These are phyloP conservation scores for Drosophila cognata DNA, from an alignment of 2,888 invertebrate species.

Conservation along the genomic window DNA sequence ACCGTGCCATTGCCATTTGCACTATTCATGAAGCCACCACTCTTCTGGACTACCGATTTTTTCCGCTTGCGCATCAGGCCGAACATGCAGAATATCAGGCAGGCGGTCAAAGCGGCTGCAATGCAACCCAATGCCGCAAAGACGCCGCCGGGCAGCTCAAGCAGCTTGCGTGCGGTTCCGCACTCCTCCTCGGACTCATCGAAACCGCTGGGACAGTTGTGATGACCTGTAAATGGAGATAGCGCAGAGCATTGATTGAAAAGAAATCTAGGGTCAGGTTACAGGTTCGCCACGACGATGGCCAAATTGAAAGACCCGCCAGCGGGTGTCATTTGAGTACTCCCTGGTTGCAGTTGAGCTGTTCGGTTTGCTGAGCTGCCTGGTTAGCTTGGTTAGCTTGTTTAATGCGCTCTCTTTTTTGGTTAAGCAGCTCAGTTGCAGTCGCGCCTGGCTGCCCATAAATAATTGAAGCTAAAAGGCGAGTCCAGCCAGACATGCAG, in stretches of 20 bases:
- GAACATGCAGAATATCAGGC: conserved; percentile 87
- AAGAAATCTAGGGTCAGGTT: conserved; percentile 58
- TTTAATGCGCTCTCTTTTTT: conserved; percentile 75
- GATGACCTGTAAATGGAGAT: conserved; percentile 81
- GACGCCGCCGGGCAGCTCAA: conserved; percentile 86
- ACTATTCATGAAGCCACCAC: conserved; percentile 76
- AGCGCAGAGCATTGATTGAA: conserved; percentile 44
- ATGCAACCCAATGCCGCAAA: conserved; percentile 87
- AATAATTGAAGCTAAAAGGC: conserved; percentile 81
- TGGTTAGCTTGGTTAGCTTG: conserved; percentile 53
- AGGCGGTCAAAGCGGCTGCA: conserved; percentile 87
- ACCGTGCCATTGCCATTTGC: conserved; percentile 64
- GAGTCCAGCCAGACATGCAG: conserved; percentile 39
- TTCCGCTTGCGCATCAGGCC: conserved; percentile 87
- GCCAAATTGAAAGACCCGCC: conserved; percentile 63
- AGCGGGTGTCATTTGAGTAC: conserved; percentile 63
- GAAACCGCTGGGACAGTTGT: conserved; percentile 88
- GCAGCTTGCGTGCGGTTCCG: conserved; percentile 86
- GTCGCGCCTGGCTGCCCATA: conserved; percentile 77
- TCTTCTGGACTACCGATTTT: conserved; percentile 86
- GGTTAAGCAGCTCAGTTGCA: conserved; percentile 74
- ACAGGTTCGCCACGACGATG: conserved; percentile 30
- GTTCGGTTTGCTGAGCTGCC: conserved; percentile 5
- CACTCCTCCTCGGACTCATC: conserved; percentile 90
- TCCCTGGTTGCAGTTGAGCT: conserved; percentile 27